These are phyloP conservation scores for Pristionchus arcanus DNA, from an alignment of 2,888 invertebrate species.

Conservation along the genomic window DNA sequence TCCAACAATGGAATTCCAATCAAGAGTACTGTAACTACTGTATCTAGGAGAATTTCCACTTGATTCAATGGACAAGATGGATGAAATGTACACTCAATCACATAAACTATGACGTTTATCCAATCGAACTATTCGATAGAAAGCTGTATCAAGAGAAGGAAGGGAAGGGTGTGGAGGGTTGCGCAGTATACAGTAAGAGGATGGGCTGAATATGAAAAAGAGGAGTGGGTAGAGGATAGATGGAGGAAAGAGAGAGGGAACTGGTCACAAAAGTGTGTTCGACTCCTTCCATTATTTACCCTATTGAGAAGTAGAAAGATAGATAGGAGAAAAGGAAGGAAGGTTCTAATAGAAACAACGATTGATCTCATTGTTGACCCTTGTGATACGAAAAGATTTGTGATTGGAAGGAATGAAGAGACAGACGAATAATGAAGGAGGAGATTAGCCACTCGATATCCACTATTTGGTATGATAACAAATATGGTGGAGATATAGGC, in stretches of 20 bases:
- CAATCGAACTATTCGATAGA: not conserved
- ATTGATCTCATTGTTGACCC: slow-evolving; percentile 9
- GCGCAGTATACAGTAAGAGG: slow-evolving; percentile 21
- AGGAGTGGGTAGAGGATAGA: not conserved
- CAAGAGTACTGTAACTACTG: not conserved
- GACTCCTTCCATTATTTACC: slow-evolving; percentile 14
- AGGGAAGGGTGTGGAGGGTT: not conserved
- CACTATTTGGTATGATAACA: no score
- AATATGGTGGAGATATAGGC: no score
- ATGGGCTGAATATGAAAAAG: slow-evolving; percentile 27
- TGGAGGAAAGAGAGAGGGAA: not conserved
- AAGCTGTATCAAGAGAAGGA: not conserved
- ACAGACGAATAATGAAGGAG: not conserved
- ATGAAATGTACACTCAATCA: not conserved
- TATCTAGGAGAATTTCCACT: not conserved
- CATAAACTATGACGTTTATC: not conserved
- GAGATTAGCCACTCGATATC: no score
- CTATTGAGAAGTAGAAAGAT: not conserved
- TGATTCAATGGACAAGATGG: not conserved
- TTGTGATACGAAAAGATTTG: not conserved
- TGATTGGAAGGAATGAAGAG: not conserved
- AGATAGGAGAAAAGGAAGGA: not conserved
- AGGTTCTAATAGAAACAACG: slow-evolving; percentile 11
- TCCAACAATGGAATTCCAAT: not conserved
- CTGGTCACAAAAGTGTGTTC: slow-evolving; percentile 30